Evolutionary conservation across 2,113 vertebrate species (phyloP).

Genomic region (Microcebus tavaratra): DNA sequence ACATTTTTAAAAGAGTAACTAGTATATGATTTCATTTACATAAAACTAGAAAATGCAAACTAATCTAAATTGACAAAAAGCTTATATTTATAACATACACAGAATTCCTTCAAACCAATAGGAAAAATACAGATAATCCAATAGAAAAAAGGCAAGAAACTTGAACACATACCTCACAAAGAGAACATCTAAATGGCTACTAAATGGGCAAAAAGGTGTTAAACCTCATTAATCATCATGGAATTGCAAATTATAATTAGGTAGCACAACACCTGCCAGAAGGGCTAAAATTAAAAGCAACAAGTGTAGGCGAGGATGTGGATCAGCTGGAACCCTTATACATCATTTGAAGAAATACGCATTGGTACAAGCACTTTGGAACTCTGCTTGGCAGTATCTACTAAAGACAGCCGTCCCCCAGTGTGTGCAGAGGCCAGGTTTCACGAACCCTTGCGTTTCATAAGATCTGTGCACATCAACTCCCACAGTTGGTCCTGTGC

Average conservation of each 20-base stretch:
- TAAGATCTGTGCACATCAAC: background rate
- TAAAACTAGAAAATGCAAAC: background rate
- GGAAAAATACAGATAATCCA: background rate
- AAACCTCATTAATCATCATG: background rate
- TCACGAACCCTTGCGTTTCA: background rate
- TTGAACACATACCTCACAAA: background rate
- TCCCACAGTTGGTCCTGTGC: background rate
- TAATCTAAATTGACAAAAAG: background rate
- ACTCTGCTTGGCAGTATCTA: background rate
- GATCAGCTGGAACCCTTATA: background rate
- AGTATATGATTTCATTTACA: background rate
- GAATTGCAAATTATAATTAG: rapidly evolving
- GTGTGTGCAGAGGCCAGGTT: background rate
- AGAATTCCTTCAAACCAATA: background rate
- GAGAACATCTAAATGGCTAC: background rate
- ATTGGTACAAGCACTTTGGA: background rate
- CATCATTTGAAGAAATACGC: rapidly evolving
- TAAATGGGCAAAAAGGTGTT: rapidly evolving
- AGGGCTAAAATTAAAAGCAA: background rate
- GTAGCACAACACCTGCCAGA: rapidly evolving
- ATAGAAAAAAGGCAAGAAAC: background rate
- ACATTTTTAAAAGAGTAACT: background rate
- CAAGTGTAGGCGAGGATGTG: rapidly evolving
- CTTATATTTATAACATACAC: background rate
- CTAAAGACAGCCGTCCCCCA: background rate